These are phyloP conservation scores for Microctenopoma stevenorrisi DNA, from an alignment of 2,797 vertebrate genomes.

Conservation along the genomic window DNA sequence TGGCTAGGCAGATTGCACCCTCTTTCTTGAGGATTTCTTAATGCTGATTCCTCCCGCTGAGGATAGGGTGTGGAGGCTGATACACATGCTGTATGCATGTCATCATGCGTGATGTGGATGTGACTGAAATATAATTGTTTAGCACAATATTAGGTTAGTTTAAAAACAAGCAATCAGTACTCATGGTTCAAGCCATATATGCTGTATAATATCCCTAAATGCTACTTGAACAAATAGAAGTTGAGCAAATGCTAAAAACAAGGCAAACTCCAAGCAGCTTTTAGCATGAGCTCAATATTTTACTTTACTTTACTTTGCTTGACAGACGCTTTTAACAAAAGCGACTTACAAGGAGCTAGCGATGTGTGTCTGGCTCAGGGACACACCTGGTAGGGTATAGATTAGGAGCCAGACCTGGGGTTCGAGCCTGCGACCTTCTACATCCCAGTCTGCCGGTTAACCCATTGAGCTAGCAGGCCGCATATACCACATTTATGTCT, in stretches of 20 bases:
- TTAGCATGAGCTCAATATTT: no score
- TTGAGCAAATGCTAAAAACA: conserved; percentile 1
- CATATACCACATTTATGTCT: neutral
- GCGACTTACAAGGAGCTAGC: no score
- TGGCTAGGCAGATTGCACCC: conserved; percentile 40
- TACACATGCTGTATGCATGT: conserved; percentile 8
- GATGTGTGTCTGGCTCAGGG: no score
- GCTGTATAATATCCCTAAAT: neutral
- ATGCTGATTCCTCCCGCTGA: conserved; percentile 44
- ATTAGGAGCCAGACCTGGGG: no score
- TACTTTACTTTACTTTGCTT: no score
- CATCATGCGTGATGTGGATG: neutral
- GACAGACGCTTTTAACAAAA: no score
- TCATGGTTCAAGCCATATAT: neutral
- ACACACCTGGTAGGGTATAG: no score
- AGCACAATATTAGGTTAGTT: conserved; percentile 10
- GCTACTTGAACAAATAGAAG: conserved; percentile 17
- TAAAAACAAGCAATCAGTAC: neutral
- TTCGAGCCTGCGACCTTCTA: no score
- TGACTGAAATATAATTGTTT: conserved; percentile 1
- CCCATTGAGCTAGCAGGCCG: no score
- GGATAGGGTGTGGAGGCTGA: conserved; percentile 27
- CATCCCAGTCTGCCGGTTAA: no score
- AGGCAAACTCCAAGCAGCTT: neutral
- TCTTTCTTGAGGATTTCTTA: conserved; percentile 46